Evolutionary conservation across 2,113 vertebrate genomes (phyloP).

Genomic region (Equus przewalskii): DNA sequence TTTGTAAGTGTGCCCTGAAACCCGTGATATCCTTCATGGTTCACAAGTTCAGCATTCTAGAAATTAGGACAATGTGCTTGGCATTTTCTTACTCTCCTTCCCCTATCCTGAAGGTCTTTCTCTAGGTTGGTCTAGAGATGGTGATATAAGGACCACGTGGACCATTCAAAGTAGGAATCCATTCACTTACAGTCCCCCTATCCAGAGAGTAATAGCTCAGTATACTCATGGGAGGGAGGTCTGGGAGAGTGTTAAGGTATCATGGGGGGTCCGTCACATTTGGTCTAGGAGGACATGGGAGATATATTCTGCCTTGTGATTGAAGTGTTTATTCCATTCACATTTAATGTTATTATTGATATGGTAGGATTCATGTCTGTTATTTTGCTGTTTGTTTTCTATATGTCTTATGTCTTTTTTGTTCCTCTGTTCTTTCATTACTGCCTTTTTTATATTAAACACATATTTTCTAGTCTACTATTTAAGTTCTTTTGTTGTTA

Average conservation of each 20-base stretch:
- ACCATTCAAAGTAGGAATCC: neutral
- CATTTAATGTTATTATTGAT: constrained; percentile 28
- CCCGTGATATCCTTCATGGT: neutral
- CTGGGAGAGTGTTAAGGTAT: neutral
- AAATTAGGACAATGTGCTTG: neutral
- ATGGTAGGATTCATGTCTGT: neutral
- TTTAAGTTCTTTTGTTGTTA: neutral
- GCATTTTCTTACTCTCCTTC: neutral
- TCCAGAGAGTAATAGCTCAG: neutral
- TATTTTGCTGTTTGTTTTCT: neutral
- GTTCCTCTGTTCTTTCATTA: neutral
- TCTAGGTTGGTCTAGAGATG: neutral
- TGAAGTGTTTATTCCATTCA: neutral
- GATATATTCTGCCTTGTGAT: neutral
- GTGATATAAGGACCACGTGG: neutral
- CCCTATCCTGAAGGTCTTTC: neutral
- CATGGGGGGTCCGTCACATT: neutral
- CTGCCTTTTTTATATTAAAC: constrained; percentile 47
- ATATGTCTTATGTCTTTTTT: neutral
- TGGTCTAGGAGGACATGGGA: neutral
- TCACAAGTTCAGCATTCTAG: neutral
- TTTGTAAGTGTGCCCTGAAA: neutral
- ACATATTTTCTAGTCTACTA: neutral
- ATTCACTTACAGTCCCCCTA: neutral
- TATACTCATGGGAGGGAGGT: neutral